These are phyloP conservation scores for Epinotia nisella DNA, from an alignment of 2,888 invertebrate genomes.

Conservation along the genomic window DNA sequence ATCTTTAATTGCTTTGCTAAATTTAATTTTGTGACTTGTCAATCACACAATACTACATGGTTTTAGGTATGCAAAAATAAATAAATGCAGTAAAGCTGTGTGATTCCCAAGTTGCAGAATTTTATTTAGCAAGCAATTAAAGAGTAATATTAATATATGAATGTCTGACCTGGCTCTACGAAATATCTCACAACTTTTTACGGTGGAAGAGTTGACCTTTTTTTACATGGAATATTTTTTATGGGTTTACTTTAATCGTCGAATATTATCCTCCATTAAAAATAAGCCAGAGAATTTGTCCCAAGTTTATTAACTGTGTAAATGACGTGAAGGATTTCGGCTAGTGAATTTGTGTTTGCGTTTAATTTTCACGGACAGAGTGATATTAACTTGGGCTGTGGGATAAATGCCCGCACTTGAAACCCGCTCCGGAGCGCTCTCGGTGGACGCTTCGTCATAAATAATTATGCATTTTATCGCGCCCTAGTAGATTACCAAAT, in stretches of 20 bases:
- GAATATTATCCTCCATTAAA: slow-evolving; percentile 18
- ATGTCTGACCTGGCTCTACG: too few species aligned
- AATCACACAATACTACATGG: too few species aligned
- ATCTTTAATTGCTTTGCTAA: too few species aligned
- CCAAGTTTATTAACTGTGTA: slow-evolving; percentile 20
- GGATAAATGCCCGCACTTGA: slow-evolving; percentile 29
- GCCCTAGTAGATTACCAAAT: slow-evolving; percentile 36
- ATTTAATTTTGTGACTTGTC: too few species aligned
- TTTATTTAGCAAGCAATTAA: too few species aligned
- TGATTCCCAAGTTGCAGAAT: too few species aligned
- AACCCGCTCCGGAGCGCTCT: slow-evolving; percentile 24
- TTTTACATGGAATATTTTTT: too few species aligned
- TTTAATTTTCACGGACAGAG: slow-evolving; percentile 36
- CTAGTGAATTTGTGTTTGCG: slow-evolving; percentile 39
- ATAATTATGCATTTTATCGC: slow-evolving; percentile 43
- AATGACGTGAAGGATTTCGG: slow-evolving; percentile 28
- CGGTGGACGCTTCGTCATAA: slow-evolving; percentile 27
- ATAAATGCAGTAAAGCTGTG: too few species aligned
- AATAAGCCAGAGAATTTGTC: slow-evolving; percentile 5
- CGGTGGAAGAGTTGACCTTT: too few species aligned
- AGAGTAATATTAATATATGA: too few species aligned
- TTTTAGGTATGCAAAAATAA: too few species aligned
- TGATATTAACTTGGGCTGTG: slow-evolving; percentile 40
- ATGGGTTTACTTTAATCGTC: slow-evolving; percentile 26
- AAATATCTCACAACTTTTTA: too few species aligned